These are phyloP conservation scores for Ascidia mentula DNA, from an alignment of 23 tunicate species.

Conservation along the genomic window DNA sequence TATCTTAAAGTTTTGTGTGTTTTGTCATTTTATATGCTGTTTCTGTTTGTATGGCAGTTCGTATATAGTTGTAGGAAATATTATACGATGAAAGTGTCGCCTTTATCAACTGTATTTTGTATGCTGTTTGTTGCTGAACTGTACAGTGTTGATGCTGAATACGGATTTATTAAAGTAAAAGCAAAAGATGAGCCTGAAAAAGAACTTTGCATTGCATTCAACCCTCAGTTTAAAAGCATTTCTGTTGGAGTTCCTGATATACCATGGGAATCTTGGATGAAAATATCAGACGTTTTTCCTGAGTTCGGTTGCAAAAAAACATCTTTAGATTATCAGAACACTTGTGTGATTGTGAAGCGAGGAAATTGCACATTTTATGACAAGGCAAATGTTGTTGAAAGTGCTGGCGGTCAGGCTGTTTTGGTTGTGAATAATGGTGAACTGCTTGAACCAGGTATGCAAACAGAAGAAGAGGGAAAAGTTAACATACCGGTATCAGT, in stretches of 20 bases:
- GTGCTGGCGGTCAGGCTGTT: constrained; percentile 56
- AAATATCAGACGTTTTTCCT: constrained; percentile 55
- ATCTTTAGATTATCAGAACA: constrained; percentile 11
- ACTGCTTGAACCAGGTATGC: constrained; percentile 39
- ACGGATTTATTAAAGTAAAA: constrained; percentile 25
- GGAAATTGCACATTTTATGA: constrained; percentile 80
- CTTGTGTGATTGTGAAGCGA: constrained; percentile 58
- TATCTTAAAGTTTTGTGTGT: too few species aligned
- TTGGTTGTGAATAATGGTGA: constrained; percentile 49
- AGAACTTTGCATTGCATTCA: constrained; percentile 27
- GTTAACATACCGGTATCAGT: constrained; percentile 49
- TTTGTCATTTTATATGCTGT: too few species aligned
- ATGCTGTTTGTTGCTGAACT: not conserved
- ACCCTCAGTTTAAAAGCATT: constrained; percentile 21
- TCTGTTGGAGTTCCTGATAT: not conserved
- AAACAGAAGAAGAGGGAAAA: constrained; percentile 27
- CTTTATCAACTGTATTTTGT: not conserved
- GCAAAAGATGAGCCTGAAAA: not conserved
- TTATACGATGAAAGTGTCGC: not conserved
- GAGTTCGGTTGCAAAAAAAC: constrained; percentile 37
- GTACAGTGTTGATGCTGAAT: not conserved
- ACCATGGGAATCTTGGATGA: constrained; percentile 20
- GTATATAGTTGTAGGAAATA: too few species aligned
- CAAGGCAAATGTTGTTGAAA: constrained; percentile 44
- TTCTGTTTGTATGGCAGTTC: too few species aligned